phyloP scores from a whole-genome alignment of 2,888 invertebrate genomes.

The Sceliomorpha sp. region DNA sequence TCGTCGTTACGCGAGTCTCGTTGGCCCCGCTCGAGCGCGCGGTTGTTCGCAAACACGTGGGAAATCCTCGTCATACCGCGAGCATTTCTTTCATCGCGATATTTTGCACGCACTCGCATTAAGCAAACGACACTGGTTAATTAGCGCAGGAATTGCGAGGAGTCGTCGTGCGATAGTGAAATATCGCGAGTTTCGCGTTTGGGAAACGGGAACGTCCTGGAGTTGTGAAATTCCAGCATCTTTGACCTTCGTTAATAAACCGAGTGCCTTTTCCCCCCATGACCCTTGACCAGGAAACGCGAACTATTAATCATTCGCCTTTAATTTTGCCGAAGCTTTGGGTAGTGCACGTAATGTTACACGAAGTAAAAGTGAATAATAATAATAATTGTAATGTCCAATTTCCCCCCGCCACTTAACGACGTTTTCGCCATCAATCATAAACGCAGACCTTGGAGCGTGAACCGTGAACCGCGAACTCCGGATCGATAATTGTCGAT shows the following conservation, averaged over 20 bases:
- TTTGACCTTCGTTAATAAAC: too few species aligned
- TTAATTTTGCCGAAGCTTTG: too few species aligned
- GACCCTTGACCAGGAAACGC: too few species aligned
- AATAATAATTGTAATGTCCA: too few species aligned
- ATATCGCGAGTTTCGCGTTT: constrained; percentile 12
- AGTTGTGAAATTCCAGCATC: background rate
- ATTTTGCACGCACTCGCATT: constrained; percentile 34
- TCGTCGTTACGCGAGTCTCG: constrained; percentile 28
- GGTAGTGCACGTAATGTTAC: too few species aligned
- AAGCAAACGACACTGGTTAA: constrained; percentile 34
- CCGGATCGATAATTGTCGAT: too few species aligned
- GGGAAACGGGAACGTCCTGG: constrained; percentile 2
- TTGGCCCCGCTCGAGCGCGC: constrained; percentile 13
- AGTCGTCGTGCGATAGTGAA: constrained; percentile 16
- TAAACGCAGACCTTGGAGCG: too few species aligned
- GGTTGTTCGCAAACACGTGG: constrained; percentile 31
- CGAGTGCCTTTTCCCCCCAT: too few species aligned
- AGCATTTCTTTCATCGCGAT: constrained; percentile 25
- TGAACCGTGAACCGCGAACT: too few species aligned
- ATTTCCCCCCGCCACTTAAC: too few species aligned
- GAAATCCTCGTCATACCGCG: constrained; percentile 26
- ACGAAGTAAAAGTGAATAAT: too few species aligned
- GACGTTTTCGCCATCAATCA: too few species aligned
- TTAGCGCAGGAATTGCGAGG: constrained; percentile 24
- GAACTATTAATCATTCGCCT: constrained; percentile 4